Evolutionary conservation across 1,140 invertebrate species (phyloP), one percentile per base, ranked within the genome.

Genomic region (Scylla paramamosain): DNA sequence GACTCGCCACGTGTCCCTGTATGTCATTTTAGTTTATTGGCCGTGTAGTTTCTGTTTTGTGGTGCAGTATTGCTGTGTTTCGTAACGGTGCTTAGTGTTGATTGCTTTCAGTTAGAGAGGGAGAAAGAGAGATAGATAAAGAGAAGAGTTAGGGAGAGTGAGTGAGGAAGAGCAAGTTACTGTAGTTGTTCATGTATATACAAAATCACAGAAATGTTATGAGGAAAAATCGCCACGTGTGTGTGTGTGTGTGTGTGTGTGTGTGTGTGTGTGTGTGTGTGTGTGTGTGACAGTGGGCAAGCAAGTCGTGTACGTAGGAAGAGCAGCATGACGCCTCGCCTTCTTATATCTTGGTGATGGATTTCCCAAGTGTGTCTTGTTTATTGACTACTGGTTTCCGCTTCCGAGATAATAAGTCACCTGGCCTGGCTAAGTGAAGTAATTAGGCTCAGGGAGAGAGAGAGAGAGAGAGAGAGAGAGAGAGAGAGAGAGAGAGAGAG

Each of bases 401-500:
- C 67, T 77, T 77, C 67, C 67, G 4, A 77, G 67, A 77, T n/a
- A 77, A 77, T 59, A 59, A 59, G 52, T 59, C 52, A 59, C 52
- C 67, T 77, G 20, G 25, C 67, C 67, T 25, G 67, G 67, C n/a
- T 77, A 77, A n/a, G 6, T 25, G 25, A 32, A 28, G 20, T 2
- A 29, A 2, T 0, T 10, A 91, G 45, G 16, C 4, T 20, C 39
- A 16, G 39, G 28, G 59, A 31, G 31, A 82, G 88, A 90, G 88
- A 46, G 45, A 90, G 88, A 90, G 88, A 46, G 45, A 46, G 88
- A 90, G 88, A 90, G 88, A 46, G 45, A 90, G 88, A 46, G 45
- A 90, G 88, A 90, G 89, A 48, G 89, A 91, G 46, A 45, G 89
- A 91, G 89, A 48, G 32, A 48, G 89, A 48, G 89, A 91, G 89